Base-by-base conservation (phyloP, 2,888 invertebrate species). In the Antheraea assamensis region DNA sequence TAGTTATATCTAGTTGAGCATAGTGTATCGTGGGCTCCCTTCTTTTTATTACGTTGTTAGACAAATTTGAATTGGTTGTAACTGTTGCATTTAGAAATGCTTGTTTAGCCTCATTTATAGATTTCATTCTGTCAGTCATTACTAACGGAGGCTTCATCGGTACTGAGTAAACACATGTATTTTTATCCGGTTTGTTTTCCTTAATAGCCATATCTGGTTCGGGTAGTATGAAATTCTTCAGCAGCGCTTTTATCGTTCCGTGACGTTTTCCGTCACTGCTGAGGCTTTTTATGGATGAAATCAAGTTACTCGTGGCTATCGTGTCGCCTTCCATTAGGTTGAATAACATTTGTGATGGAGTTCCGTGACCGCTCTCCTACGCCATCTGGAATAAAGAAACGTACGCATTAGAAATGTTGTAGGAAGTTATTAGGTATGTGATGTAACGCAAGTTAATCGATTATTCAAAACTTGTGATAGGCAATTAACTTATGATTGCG, bases 131-230 rank as follows among this genome's bases (percentile, higher is more conserved):
- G 47, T 89, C 87, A 71, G 84, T 88, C 71, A 86, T 82, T 71
- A 89, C 84, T 47, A 86, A 66, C 49, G 89, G 83, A 10, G 90
- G 85, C 80, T 90, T 90, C 2, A 90, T 81, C 2, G 94, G 93
- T 76, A 93, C 85, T 68, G 92, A 87, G 79, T 93, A 93, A 58
- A 92, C 90, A 78, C 87, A 91, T 80, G 90, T 92, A 72, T 88
- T 86, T 42, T 80, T 83, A 68, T 89, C 85, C 71, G 79, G 89
- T 84, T 89, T 87, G 79, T 89, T 91, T 77, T 93, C 90, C 86
- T 93, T 94, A 47, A 94, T 93, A 76, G 93, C 93, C 93, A 94
- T 93, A 73, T 91, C 87, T 78, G 87, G 76, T 80, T 94, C 92
- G 72, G 93, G 89, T 79, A 90, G 75, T 31, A 93, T 92, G 73